A percentile compares a stretch with the other conserved stretches of the same genome.
phyloP scores from a whole-genome alignment of 1,140 invertebrate genomes.

The Platyura marginata region DNA sequence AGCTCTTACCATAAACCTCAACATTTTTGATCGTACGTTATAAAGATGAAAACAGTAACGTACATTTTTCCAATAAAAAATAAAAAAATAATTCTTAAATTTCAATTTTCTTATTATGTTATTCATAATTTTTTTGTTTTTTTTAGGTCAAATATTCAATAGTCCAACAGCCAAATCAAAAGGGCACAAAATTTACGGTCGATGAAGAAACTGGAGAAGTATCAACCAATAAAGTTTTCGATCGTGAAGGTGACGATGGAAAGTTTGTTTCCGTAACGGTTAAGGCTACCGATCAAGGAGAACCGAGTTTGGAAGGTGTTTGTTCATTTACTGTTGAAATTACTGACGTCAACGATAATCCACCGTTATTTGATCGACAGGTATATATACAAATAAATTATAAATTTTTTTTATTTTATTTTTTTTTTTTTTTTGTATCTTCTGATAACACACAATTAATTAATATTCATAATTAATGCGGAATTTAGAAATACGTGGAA shows the following conservation, averaged over 20 bases:
- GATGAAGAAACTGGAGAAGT: conserved; percentile 89
- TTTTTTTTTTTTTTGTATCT: neutral
- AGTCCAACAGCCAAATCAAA: conserved; percentile 90
- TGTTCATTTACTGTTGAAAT: conserved; percentile 94
- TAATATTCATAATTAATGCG: too few species aligned
- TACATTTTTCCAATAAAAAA: neutral
- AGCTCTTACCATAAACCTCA: too few species aligned
- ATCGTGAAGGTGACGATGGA: conserved; percentile 86
- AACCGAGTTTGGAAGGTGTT: conserved; percentile 82
- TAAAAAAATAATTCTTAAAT: neutral
- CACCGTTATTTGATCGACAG: conserved; percentile 85
- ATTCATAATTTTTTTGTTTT: too few species aligned
- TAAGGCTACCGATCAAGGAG: conserved; percentile 92
- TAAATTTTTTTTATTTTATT: neutral
- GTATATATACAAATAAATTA: conserved; percentile 28
- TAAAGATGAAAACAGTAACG: too few species aligned
- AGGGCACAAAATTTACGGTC: conserved; percentile 87
- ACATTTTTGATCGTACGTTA: too few species aligned
- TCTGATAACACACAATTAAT: too few species aligned
- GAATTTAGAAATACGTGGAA: conserved; percentile 89
- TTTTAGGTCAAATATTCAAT: conserved; percentile 72
- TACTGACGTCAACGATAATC: conserved; percentile 87
- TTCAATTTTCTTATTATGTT: too few species aligned
- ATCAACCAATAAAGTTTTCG: conserved; percentile 87
- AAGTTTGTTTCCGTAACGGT: conserved; percentile 92